phyloP scores from a whole-genome alignment of 37 sponge, comb jelly and placozoan genomes.

The Theonella swinhoei region DNA sequence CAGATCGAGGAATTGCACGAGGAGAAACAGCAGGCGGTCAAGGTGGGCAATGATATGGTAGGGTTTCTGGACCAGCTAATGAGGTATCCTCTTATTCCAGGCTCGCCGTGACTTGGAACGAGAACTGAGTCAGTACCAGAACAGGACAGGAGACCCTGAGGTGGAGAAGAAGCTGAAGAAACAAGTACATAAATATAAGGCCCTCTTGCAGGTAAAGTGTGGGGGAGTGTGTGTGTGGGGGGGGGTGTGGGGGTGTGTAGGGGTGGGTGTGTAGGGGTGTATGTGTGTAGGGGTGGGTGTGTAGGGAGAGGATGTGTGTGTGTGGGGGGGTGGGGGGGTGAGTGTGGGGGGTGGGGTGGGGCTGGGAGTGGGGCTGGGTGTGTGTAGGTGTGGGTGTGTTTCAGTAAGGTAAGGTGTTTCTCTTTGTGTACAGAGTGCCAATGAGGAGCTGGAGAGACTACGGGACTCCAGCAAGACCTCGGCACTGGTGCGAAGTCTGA shows the following conservation, averaged over 20 bases:
- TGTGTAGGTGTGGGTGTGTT: too few relatives aligned
- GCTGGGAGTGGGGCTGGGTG: too few relatives aligned
- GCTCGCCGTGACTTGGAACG: constrained; percentile 70
- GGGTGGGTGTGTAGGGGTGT: too few relatives aligned
- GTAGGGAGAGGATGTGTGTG: too few relatives aligned
- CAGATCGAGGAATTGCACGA: constrained; percentile 94
- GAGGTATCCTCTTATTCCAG: constrained; percentile 10
- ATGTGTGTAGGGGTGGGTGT: too few relatives aligned
- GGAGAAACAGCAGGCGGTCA: constrained; percentile 82
- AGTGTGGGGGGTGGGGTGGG: too few relatives aligned
- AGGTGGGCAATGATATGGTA: constrained; percentile 54
- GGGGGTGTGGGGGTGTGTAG: too few relatives aligned
- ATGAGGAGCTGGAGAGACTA: constrained; percentile 62
- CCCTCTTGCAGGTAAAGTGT: constrained; percentile 63
- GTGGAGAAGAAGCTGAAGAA: constrained; percentile 82
- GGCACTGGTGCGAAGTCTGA: constrained; percentile 34
- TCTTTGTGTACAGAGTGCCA: constrained; percentile 16
- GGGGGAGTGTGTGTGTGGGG: constrained; percentile 1
- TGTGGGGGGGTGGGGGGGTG: too few relatives aligned
- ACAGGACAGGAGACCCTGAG: constrained; percentile 67
- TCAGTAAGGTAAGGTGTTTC: too few relatives aligned
- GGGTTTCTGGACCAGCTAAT: not conserved
- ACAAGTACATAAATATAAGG: constrained; percentile 59
- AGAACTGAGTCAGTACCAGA: constrained; percentile 70
- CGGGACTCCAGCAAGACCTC: constrained; percentile 49